Base-by-base conservation (phyloP, 2,888 invertebrate genomes). In the Spodoptera picta region DNA sequence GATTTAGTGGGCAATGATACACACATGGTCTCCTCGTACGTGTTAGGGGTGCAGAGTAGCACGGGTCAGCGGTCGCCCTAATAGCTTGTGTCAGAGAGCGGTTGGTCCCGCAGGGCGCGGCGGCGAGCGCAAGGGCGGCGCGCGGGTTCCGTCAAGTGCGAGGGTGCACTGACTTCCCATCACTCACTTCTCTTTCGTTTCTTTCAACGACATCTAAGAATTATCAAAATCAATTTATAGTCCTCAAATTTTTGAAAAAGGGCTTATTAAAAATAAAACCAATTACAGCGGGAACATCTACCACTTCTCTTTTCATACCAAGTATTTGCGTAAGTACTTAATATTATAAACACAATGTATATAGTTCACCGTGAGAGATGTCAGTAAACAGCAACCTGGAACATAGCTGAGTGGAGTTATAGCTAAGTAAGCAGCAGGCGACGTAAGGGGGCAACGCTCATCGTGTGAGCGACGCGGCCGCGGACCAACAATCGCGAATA, bases 381-480 rank as follows among this genome's bases (percentile, higher is more conserved):
- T 85, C 83, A 80, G 85, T 80, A 83, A 83, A 80, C 76, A 81
- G 81, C 82, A 84, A 80, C 77, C 81, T 73, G 81, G 79, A 80
- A 77, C 79, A 59, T 70, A 73, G 69, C 71, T 72, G 73, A 70
- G 69, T 73, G 75, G 68, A 75, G 72, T 58, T 77, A 76, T 77
- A 81, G 77, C 75, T 77, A 79, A 68, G 78, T 76, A 69, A 77
- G 75, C 77, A 71, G 74, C 74, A 75, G 79, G 79, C 82, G 75
- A 67, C 81, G 79, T 80, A 81, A 86, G 91, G 89, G 93, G 93
- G 93, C 93, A 93, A 93, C 87, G 93, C 85, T 92, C 93, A 92
- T 90, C 93, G 93, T 93, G 93, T 93, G 93, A 93, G 92, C 92
- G 90, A 82, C 87, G 89, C 88, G 90, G 84, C 89, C 90, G 87